Evolutionary conservation across 2,888 invertebrate species (phyloP).

Genomic region (Chalcis sispes): DNA sequence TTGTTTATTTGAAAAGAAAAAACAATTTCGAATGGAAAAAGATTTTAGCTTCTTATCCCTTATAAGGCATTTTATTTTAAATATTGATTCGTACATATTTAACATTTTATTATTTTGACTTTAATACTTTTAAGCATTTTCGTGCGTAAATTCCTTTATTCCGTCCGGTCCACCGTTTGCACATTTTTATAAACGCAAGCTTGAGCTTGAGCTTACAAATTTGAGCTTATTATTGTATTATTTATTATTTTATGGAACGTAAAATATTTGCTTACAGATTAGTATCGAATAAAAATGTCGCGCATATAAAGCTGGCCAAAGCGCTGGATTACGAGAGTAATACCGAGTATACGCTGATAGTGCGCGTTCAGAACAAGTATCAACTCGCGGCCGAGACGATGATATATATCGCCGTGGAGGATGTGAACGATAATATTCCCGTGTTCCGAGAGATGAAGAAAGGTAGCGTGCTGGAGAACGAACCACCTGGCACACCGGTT

Average conservation of each 20-base stretch:
- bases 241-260: background rate
- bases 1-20: too few species aligned
- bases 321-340: slow-evolving; percentile 90
- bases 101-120: too few species aligned
- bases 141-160: too few species aligned
- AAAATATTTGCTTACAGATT: slow-evolving; percentile 65
- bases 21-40: too few species aligned
- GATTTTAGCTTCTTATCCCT: too few species aligned
- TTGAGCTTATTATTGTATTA: background rate
- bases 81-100: too few species aligned
- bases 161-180: background rate
- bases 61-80: too few species aligned
- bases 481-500: slow-evolving; percentile 88
- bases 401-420: slow-evolving; percentile 87
- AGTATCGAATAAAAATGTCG: slow-evolving; percentile 83
- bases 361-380: slow-evolving; percentile 89
- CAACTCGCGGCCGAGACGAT: slow-evolving; percentile 87
- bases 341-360: slow-evolving; percentile 88
- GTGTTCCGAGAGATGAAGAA: slow-evolving; percentile 88
- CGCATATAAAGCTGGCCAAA: slow-evolving; percentile 86
- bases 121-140: too few species aligned
- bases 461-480: slow-evolving; percentile 91
- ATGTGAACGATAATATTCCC: slow-evolving; percentile 94
- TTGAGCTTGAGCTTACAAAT: too few species aligned
- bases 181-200: too few species aligned